Percentiles rank a stretch among this genome's conserved stretches.
phyloP scores from a whole-genome alignment of 2,113 vertebrate species.

The Uria aalge region DNA sequence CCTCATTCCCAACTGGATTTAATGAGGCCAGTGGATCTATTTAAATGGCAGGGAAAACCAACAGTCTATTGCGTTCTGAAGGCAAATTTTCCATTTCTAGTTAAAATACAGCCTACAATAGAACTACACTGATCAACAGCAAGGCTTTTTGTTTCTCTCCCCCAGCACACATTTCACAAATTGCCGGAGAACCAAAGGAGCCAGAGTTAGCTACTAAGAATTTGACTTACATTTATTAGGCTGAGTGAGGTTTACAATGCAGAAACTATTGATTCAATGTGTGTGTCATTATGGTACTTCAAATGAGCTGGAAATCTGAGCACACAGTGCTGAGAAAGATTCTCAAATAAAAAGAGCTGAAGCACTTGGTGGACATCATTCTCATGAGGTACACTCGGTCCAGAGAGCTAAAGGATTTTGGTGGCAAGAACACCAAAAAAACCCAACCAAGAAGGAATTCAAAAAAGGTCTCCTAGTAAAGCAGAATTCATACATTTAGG shows the following conservation, averaged over 20 bases:
- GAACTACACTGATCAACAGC: background rate
- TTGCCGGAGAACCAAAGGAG: background rate
- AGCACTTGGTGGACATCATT: background rate
- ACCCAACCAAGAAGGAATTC: background rate
- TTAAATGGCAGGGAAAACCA: background rate
- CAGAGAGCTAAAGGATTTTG: background rate
- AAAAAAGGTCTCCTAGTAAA: background rate
- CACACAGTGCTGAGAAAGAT: background rate
- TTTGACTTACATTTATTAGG: background rate
- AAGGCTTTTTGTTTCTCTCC: background rate
- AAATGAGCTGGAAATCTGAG: background rate
- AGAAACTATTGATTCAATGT: background rate
- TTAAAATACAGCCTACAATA: background rate
- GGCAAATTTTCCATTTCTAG: background rate
- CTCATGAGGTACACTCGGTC: background rate
- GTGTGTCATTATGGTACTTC: background rate
- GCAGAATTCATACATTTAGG: background rate
- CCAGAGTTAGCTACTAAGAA: background rate
- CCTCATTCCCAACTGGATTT: background rate
- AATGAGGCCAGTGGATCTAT: background rate
- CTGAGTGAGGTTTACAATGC: background rate
- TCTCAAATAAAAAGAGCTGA: background rate
- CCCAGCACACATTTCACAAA: background rate
- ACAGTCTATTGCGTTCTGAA: background rate
- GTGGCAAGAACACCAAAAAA: background rate